Evolutionary conservation across 1,140 invertebrate genomes (phyloP), one percentile per base, ranked within the genome.

Genomic region (Aphidius gifuensis): DNA sequence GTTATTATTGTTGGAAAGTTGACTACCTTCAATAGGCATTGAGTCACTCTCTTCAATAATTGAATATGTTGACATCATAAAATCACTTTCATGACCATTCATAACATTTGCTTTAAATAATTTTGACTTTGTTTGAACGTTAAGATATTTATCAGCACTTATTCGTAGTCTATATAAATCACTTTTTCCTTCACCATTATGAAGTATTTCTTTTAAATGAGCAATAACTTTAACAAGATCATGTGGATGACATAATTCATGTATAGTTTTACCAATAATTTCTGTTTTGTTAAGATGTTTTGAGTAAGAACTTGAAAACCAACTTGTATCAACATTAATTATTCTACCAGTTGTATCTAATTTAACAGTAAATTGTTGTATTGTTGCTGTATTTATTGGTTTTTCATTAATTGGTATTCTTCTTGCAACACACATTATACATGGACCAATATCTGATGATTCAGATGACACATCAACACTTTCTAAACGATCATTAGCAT

Each of bases 321-420:
- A 86, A 72, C 86, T 88, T 50, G 85, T 85, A 78, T 95, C 92
- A 65, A 92, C 80, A 66, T 82, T 85, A 68, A 93, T 84, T 69
- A 98, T 92, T 79, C 89, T 93, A 60, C 92, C 93, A 70, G 87
- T 85, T 62, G 86, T 83, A 81, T 96, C 93, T 74, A 97, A 84
- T 83, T 93, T 93, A 74, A 96, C 92, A 71, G 93, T 92, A 80
- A 97, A 95, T 78, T 95, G 92, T 79, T 95, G 92, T 68, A 92
- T 84, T 58, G 56, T 49, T 71, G 83, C 80, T 72, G 85, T 79
- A 70, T 85, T 83, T 69, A 86, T 83, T 67, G 87, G 86, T 73
- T 93, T 91, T 77, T 97, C 93, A 73, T 87, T 90, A 66, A 88
- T 84, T 65, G 91, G 88, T 69, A 95, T 89, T 74, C 93, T 85